Conservation (phyloP, 1,140 invertebrate genomes). For the Drusus annulatus region DNA sequence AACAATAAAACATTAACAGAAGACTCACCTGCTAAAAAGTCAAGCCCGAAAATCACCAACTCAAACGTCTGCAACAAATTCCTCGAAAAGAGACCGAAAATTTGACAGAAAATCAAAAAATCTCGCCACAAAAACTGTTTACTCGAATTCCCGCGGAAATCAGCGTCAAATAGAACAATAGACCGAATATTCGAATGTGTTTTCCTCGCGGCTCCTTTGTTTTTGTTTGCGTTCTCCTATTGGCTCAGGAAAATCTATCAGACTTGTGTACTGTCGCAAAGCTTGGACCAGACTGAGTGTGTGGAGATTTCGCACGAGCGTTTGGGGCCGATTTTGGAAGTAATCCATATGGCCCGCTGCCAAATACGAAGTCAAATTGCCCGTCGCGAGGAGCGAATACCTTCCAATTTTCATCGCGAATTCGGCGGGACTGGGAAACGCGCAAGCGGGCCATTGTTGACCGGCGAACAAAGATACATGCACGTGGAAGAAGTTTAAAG, state of each 20-base stretch:
- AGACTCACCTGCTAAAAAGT: background rate
- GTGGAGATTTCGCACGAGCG: background rate
- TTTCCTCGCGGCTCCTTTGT: conserved; percentile 45
- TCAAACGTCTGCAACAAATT: background rate
- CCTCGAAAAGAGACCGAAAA: too few species aligned
- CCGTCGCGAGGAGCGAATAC: conserved; percentile 11
- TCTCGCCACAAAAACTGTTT: background rate
- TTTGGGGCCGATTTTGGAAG: conserved; percentile 35
- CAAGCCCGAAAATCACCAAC: background rate
- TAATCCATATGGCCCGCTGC: conserved; percentile 44
- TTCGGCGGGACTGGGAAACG: background rate
- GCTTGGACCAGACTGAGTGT: conserved; percentile 15
- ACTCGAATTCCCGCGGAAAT: conserved; percentile 5
- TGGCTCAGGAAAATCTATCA: background rate
- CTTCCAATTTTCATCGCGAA: conserved; percentile 26
- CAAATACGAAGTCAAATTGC: conserved; percentile 53
- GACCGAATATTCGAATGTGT: conserved; percentile 20
- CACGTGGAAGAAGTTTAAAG: too few species aligned
- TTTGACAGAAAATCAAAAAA: too few species aligned
- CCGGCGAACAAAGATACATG: too few species aligned
- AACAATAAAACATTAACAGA: background rate
- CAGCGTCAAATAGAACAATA: conserved; percentile 9
- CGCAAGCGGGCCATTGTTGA: too few species aligned
- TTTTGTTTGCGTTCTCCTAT: conserved; percentile 17
- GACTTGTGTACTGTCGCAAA: conserved; percentile 21